Conservation (phyloP, 2,797 vertebrate species). For the Falco concolor region DNA sequence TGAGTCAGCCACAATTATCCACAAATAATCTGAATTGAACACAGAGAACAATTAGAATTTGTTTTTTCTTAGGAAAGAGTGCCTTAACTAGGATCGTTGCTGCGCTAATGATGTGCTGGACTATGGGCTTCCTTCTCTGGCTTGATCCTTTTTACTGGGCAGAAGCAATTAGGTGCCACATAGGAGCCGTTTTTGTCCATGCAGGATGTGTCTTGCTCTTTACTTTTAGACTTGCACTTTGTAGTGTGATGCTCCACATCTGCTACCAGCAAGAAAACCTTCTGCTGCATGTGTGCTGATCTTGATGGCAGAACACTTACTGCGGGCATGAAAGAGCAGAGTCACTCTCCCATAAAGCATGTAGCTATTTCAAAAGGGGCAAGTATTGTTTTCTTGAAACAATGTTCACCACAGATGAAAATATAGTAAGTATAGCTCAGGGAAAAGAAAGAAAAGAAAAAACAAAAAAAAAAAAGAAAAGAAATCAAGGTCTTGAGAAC, state of each 20-base stretch:
- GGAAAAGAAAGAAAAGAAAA: background rate
- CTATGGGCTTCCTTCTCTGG: background rate
- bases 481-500: background rate
- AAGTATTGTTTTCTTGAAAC: background rate
- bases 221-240: background rate
- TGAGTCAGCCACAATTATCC: background rate
- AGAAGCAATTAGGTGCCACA: background rate
- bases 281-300: background rate
- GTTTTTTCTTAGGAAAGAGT: background rate
- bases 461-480: background rate
- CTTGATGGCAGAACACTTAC: background rate
- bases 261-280: background rate
- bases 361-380: background rate
- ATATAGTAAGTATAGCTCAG: background rate
- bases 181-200: background rate
- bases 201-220: background rate
- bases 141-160: background rate
- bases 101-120: background rate
- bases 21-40: background rate
- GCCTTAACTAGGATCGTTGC: background rate
- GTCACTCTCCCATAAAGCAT: background rate
- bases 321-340: background rate
- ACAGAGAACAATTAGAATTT: background rate
- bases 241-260: background rate
- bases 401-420: background rate